Base-by-base conservation (phyloP, 2,888 invertebrate genomes). In the Dasysyrphus albostriatus region DNA sequence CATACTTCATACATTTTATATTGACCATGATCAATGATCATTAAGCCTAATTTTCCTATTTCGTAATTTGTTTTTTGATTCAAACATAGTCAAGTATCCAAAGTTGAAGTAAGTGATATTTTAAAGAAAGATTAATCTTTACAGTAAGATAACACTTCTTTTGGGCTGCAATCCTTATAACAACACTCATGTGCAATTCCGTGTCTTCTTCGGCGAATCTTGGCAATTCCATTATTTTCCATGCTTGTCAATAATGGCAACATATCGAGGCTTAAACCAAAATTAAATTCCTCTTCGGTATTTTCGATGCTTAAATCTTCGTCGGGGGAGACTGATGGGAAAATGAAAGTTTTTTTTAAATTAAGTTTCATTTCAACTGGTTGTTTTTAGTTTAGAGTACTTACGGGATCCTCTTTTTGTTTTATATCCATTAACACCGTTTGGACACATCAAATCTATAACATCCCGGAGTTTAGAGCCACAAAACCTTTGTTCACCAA, bases 161-260 rank as follows among this genome's bases (percentile, higher is more conserved):
- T 44, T 2, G 51, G 61, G 19, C 84, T 75, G 76, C 91, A 92
- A 0, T 89, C 47, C 39, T 90, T 90, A 5, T 34, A 34, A 77
- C 91, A 92, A 56, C 91, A 92, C 47, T 91, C 90, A 34, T 91
- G 91, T 24, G 24, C 24, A 24, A 24, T 24, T 24, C 24, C 24
- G 24, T 24, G 24, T 24, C 24, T 24, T 24, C 90, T 88, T 7
- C 89, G 88, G 5, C 91, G 90, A 0, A 89, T 90, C 16, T 90
- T 88, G 14, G 90, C 61, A 74, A 90, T 56, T 0, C 84, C 84
- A 19, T 79, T 79, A 5, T 88, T 88, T 16, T 89, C 89, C 14
- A 90, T 76, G 2, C 73, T 24, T 6, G 19, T 88, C 47, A 91
- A 70, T 37, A 91, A 88, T 0, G 90, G 89, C 5, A 87, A 83